Evolutionary conservation across 1,140 invertebrate genomes (phyloP), one percentile per base, ranked within the genome.

Genomic region (Tetramorium simillimum): DNA sequence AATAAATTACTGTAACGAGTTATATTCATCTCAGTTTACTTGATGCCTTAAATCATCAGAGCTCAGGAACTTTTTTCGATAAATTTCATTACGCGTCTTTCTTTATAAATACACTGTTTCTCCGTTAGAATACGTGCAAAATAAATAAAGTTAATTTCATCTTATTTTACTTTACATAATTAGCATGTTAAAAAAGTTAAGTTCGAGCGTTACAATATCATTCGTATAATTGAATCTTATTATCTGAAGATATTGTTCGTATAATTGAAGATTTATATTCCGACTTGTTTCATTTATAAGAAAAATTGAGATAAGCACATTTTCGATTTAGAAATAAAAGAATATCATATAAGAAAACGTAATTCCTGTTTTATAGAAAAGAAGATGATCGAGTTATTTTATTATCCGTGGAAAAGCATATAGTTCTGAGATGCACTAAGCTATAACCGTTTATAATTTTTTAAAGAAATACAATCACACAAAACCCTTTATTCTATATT

Each of bases 11-110:
- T 3, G 33, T 76, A 75, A 84, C 24, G 24, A 76, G 40, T 62
- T 62, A 75, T 58, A 84, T 62, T 49, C 53, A 51, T 81, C 46
- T 81, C 63, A 53, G 63, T 70, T 70, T 70, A 81, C 63, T 70
- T 24, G 28, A 80, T 18, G 9, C 4, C 3, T 69, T 81, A 65
- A 81, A 46, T 81, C 63, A 69, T 81, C 21, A 81, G 14, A 53
- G 63, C n/a, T 69, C 7, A n/a, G 37, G 10, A 69, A 69, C n/a
- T 81, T 69, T 51, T 33, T 70, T 70, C 18, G 28, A 78, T 63
- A 33, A 77, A 78, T 78, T 56, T 40, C 10, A 67, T 69, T 51
- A 21, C 9, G 4, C 16, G 0, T 80, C 14, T 65, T 10, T 73
- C 4, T 37, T 9, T 69, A 51, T 53, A 53, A 69, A 81, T 81